These are phyloP conservation scores for Butorides virescens DNA, from an alignment of 2,113 vertebrate species.

Conservation along the genomic window DNA sequence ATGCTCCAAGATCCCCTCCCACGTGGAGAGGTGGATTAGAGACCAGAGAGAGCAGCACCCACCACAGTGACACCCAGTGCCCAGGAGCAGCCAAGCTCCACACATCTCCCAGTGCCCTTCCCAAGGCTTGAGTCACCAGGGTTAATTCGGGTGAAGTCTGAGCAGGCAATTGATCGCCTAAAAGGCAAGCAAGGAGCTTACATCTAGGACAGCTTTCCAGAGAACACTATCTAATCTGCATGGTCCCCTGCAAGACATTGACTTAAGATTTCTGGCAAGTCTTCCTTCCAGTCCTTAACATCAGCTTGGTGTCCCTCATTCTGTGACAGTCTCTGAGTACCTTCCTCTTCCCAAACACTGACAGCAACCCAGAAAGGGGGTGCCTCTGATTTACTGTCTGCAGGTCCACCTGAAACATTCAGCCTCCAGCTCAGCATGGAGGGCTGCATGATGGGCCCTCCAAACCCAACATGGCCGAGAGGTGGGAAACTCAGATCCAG, in stretches of 20 bases:
- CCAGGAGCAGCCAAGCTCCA: not conserved
- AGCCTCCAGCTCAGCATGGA: not conserved
- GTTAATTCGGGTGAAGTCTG: not conserved
- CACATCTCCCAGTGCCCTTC: not conserved
- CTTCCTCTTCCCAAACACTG: not conserved
- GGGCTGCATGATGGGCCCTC: not conserved
- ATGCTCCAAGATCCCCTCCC: not conserved
- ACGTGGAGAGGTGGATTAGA: not conserved
- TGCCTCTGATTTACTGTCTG: not conserved
- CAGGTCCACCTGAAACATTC: not conserved
- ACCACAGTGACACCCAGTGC: not conserved
- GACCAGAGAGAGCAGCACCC: not conserved
- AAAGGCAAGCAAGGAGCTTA: not conserved
- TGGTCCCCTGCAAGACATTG: not conserved
- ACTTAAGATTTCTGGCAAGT: not conserved
- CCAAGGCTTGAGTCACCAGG: not conserved
- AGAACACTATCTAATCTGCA: not conserved
- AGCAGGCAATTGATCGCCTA: not conserved
- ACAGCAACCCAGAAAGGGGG: not conserved
- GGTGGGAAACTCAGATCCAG: not conserved
- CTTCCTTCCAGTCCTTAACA: not conserved
- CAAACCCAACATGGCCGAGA: fast-evolving
- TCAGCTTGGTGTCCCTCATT: not conserved
- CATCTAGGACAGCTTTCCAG: not conserved
- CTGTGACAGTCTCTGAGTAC: not conserved